Percentiles rank a stretch among this genome's conserved stretches.
Conservation (phyloP, 2,797 vertebrate species). For the Rallus crepitans region DNA sequence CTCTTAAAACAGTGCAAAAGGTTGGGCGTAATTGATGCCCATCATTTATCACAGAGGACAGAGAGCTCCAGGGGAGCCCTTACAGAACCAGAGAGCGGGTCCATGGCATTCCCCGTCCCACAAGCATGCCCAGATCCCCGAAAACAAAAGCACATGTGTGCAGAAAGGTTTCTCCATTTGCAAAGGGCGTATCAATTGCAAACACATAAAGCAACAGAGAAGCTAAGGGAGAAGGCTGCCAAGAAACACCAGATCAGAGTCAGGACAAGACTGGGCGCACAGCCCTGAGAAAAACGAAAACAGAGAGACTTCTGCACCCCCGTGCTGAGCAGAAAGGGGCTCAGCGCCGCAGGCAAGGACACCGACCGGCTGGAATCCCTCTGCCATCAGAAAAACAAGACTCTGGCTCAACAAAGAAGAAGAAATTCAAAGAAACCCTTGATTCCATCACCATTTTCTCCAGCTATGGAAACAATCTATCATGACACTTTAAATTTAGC, state of each 20-base stretch:
- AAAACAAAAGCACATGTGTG: background rate
- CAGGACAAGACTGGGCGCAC: background rate
- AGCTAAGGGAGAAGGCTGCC: background rate
- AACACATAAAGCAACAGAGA: background rate
- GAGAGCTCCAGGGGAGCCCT: background rate
- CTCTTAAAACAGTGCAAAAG: background rate
- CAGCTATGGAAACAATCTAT: conserved; percentile 39
- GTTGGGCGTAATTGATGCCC: background rate
- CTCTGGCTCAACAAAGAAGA: background rate
- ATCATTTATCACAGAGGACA: background rate
- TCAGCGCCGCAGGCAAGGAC: background rate
- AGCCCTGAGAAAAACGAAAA: background rate
- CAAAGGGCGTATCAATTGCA: background rate
- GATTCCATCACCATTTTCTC: conserved; percentile 4
- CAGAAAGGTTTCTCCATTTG: background rate
- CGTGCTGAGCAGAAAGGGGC: fast-evolving
- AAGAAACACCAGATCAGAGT: background rate
- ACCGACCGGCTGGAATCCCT: background rate
- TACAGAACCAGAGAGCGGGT: fast-evolving
- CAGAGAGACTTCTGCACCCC: background rate
- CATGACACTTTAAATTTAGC: conserved; percentile 56
- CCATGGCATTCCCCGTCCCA: background rate
- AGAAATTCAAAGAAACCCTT: conserved; percentile 7
- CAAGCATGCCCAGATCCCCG: background rate
- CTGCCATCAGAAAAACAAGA: background rate